Percentiles rank a stretch among this genome's conserved stretches.
Conservation (phyloP, 1,140 invertebrate genomes). For the Drosophila saltans region DNA sequence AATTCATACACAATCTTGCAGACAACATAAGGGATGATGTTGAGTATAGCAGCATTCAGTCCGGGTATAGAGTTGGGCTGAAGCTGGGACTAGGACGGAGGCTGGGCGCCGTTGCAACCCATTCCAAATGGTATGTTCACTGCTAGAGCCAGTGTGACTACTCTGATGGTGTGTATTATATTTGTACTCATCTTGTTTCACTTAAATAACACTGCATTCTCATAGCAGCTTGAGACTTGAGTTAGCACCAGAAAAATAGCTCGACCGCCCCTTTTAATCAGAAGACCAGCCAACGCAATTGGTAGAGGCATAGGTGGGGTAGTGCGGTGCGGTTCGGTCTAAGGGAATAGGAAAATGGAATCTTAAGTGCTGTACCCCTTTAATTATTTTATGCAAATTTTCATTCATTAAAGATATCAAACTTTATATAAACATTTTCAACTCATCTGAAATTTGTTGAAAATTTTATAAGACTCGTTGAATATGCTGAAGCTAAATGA, state of each 20-base stretch:
- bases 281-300: not conserved
- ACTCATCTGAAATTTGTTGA: no score
- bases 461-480: no score
- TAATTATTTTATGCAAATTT: conserved; percentile 76
- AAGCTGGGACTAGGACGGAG: not conserved
- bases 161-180: conserved; percentile 44
- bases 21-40: conserved; percentile 18
- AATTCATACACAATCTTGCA: conserved; percentile 10
- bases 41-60: conserved; percentile 9
- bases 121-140: not conserved
- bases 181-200: conserved; percentile 81
- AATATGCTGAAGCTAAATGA: conserved; percentile 52
- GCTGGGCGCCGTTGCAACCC: conserved; percentile 3
- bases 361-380: conserved; percentile 65
- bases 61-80: not conserved
- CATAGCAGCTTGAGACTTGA: conserved; percentile 71
- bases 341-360: conserved; percentile 8
- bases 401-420: conserved; percentile 37
- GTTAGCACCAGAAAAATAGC: conserved; percentile 38
- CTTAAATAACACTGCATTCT: conserved; percentile 80
- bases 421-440: no score
- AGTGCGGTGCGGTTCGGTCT: no score
- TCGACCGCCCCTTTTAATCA: not conserved
- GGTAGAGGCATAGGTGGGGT: not conserved
- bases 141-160: conserved; percentile 14